phyloP scores from a whole-genome alignment of 2,797 vertebrate genomes.

The Sebastiscus tertius region DNA sequence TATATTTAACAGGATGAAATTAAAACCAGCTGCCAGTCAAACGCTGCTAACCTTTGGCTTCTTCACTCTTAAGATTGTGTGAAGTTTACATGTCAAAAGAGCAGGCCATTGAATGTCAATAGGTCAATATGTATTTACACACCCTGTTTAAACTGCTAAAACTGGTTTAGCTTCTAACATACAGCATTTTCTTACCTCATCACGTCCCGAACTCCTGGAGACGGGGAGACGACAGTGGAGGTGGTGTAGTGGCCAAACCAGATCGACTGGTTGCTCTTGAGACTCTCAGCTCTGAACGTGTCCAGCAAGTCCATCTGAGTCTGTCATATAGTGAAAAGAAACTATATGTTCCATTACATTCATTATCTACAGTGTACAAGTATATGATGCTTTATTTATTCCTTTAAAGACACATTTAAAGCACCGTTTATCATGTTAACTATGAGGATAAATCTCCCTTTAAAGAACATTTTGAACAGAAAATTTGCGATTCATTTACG shows the following conservation, averaged over 20 bases:
- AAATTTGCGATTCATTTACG: too few species aligned
- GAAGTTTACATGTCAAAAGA: background rate
- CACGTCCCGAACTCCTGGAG: slow-evolving; percentile 88
- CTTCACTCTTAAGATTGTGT: background rate
- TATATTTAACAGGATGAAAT: background rate
- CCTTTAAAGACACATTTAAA: too few species aligned
- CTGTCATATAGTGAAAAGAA: slow-evolving; percentile 66
- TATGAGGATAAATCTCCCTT: too few species aligned
- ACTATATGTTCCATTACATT: background rate
- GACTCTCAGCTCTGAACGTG: slow-evolving; percentile 85
- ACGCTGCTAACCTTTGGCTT: background rate
- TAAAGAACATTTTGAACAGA: too few species aligned
- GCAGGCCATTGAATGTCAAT: background rate
- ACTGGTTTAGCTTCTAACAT: background rate
- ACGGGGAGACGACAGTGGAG: slow-evolving; percentile 91
- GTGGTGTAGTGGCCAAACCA: slow-evolving; percentile 99
- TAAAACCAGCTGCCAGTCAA: background rate
- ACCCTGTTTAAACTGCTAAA: background rate
- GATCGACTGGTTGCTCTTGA: slow-evolving; percentile 91
- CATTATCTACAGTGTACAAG: too few species aligned
- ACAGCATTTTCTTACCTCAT: slow-evolving; percentile 86
- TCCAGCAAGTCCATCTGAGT: slow-evolving; percentile 89
- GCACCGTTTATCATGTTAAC: too few species aligned
- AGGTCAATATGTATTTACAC: background rate
- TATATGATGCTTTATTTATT: too few species aligned